These are phyloP conservation scores for Eupelmus urozonus DNA, from an alignment of 2,888 invertebrate species.

Conservation along the genomic window DNA sequence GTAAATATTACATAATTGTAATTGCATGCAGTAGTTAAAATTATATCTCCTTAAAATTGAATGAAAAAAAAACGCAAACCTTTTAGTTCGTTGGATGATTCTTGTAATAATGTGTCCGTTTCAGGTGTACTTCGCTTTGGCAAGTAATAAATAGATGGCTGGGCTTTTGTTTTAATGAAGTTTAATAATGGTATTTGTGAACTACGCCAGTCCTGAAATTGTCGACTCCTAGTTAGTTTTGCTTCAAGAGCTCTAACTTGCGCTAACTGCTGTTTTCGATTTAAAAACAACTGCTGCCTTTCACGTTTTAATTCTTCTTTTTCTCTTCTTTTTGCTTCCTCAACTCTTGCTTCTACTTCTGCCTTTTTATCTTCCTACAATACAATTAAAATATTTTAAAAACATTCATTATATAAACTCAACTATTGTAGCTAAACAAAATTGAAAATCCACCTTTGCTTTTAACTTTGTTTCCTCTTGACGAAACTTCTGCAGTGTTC, in stretches of 20 bases:
- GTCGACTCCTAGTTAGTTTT: slow-evolving; percentile 92
- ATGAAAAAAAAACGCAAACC: slow-evolving; percentile 64
- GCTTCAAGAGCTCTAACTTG: slow-evolving; percentile 93
- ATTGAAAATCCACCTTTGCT: slow-evolving; percentile 82
- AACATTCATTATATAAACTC: background rate
- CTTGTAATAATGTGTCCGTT: slow-evolving; percentile 69
- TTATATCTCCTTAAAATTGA: background rate
- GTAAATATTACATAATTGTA: background rate
- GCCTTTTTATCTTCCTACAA: slow-evolving; percentile 88
- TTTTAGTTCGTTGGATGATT: slow-evolving; percentile 72
- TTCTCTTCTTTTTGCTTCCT: slow-evolving; percentile 92
- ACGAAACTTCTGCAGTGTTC: slow-evolving; percentile 96
- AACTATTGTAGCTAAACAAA: background rate
- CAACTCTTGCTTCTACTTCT: slow-evolving; percentile 94
- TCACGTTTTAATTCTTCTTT: slow-evolving; percentile 91
- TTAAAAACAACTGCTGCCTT: slow-evolving; percentile 89
- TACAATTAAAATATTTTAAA: too few relatives aligned
- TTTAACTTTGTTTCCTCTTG: slow-evolving; percentile 94
- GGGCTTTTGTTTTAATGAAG: slow-evolving; percentile 92
- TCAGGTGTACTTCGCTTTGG: slow-evolving; percentile 86
- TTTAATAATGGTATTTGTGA: slow-evolving; percentile 87
- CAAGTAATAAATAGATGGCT: slow-evolving; percentile 92
- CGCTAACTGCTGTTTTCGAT: slow-evolving; percentile 91
- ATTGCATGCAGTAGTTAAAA: background rate
- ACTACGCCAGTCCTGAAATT: slow-evolving; percentile 93